Evolutionary conservation across 1,140 invertebrate species (phyloP).

Genomic region (Neuroterus valhalla): DNA sequence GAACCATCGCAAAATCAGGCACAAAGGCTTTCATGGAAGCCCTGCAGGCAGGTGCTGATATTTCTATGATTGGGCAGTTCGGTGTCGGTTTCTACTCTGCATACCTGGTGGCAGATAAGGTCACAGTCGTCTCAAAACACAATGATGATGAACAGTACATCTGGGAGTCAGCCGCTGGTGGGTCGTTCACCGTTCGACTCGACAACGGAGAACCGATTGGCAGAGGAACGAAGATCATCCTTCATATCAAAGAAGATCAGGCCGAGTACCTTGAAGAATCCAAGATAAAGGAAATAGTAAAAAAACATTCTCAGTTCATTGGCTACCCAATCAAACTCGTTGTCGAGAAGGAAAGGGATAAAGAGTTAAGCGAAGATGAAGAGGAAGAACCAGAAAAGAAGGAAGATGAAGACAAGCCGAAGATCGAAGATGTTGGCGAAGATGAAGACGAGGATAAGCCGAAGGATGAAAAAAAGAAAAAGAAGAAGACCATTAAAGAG

Average conservation of each 20-base stretch:
- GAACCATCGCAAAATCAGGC: slow-evolving; percentile 92
- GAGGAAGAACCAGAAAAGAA: slow-evolving; percentile 83
- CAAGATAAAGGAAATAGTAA: slow-evolving; percentile 97
- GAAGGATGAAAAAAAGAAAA: slow-evolving; percentile 84
- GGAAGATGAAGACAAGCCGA: slow-evolving; percentile 83
- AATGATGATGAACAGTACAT: slow-evolving; percentile 92
- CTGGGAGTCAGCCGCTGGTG: slow-evolving; percentile 89
- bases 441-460: slow-evolving; percentile 90
- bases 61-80: slow-evolving; percentile 94
- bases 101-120: slow-evolving; percentile 95
- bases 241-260: slow-evolving; percentile 89
- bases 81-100: slow-evolving; percentile 96
- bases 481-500: slow-evolving; percentile 97
- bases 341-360: slow-evolving; percentile 95
- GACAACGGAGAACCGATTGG: slow-evolving; percentile 79
- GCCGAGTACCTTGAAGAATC: slow-evolving; percentile 89
- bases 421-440: slow-evolving; percentile 94
- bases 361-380: slow-evolving; percentile 94
- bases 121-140: slow-evolving; percentile 95
- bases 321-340: slow-evolving; percentile 97
- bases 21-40: slow-evolving; percentile 95
- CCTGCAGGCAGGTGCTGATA: slow-evolving; percentile 88
- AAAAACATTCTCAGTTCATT: slow-evolving; percentile 99
- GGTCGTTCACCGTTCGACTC: slow-evolving; percentile 84
- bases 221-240: slow-evolving; percentile 85